phyloP scores from a whole-genome alignment of 2,113 vertebrate genomes.

The Symphodus melops region DNA sequence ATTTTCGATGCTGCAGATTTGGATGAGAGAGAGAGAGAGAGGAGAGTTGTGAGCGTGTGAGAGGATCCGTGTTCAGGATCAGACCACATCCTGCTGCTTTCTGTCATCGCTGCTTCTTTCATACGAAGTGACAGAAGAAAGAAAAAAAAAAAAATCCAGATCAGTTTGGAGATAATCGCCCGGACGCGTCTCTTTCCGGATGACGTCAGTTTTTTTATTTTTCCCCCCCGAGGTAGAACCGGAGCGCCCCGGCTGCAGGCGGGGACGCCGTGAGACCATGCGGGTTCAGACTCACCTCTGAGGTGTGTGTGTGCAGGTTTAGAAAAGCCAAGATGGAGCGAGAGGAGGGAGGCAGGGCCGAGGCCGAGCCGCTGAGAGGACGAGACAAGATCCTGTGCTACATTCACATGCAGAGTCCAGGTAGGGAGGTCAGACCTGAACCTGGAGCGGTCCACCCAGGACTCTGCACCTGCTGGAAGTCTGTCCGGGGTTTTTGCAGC shows the following conservation, averaged over 20 bases:
- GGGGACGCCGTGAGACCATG: slow-evolving; percentile 26
- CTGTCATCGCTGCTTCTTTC: neutral
- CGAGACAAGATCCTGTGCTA: slow-evolving; percentile 72
- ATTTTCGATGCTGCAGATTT: slow-evolving; percentile 9
- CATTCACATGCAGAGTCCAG: slow-evolving; percentile 78
- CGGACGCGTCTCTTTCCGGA: neutral
- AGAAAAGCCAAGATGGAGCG: slow-evolving; percentile 58
- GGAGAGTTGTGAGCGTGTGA: no score
- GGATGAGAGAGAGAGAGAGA: neutral
- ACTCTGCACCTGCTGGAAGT: neutral
- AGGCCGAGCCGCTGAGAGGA: slow-evolving; percentile 29
- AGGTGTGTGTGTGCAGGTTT: slow-evolving; percentile 10
- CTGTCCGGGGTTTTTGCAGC: neutral
- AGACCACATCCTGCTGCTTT: slow-evolving; percentile 14
- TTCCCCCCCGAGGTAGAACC: neutral
- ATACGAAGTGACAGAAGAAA: neutral
- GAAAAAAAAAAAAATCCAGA: neutral
- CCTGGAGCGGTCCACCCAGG: neutral
- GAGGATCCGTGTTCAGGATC: slow-evolving; percentile 1
- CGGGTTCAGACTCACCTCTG: neutral
- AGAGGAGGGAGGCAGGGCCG: slow-evolving; percentile 37
- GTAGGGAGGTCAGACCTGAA: slow-evolving; percentile 44
- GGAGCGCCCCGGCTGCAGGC: slow-evolving; percentile 2
- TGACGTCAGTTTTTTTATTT: slow-evolving; percentile 36
- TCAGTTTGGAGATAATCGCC: neutral